A percentile compares a stretch with the other conserved stretches of the same genome.
phyloP scores from a whole-genome alignment of 1,140 invertebrate genomes.

The Anastatus disparis region DNA sequence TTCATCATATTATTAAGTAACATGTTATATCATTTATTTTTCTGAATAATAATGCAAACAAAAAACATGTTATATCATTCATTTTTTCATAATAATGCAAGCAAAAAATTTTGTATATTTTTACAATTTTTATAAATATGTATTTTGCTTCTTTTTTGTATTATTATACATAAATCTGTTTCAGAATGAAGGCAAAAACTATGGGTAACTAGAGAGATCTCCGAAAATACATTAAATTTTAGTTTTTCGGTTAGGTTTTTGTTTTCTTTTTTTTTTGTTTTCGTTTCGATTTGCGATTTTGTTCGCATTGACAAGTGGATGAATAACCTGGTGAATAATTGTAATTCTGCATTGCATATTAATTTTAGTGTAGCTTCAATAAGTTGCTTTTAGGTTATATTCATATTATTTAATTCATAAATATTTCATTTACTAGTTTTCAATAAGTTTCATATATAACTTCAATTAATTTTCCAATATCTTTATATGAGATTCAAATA shows the following conservation, averaged over 20 bases:
- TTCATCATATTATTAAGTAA: background rate
- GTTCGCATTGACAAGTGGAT: constrained; percentile 39
- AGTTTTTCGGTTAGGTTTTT: constrained; percentile 21
- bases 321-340: constrained; percentile 42
- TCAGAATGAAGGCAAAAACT: too few relatives aligned
- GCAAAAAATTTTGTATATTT: background rate
- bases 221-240: background rate
- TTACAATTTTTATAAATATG: background rate
- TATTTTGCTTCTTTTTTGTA: background rate
- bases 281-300: constrained; percentile 17
- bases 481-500: background rate
- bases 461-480: background rate
- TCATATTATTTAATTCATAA: too few relatives aligned
- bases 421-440: too few relatives aligned
- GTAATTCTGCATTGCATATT: background rate
- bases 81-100: background rate
- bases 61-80: background rate
- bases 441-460: too few relatives aligned
- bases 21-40: background rate
- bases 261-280: constrained; percentile 33
- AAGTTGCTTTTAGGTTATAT: too few relatives aligned
- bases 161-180: too few relatives aligned
- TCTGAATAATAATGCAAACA: constrained; percentile 28
- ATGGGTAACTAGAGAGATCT: constrained; percentile 11
- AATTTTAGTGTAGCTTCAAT: background rate